Conservation (phyloP, 2,113 vertebrate species). For the Lagopus leucura region DNA sequence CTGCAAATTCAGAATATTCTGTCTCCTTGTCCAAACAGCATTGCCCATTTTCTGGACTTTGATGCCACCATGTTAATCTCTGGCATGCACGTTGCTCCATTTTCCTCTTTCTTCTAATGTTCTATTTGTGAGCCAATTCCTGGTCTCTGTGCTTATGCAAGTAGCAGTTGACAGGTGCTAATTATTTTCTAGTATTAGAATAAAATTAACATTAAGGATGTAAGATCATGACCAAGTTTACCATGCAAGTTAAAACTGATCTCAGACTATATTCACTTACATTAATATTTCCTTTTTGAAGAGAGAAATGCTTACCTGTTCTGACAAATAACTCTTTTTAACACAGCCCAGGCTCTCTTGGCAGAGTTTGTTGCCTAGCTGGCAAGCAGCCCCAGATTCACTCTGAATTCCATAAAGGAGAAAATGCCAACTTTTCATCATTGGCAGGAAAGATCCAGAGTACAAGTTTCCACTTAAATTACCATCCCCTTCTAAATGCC, state of each 20-base stretch:
- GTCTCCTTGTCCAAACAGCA: not conserved
- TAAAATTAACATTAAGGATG: not conserved
- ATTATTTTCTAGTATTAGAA: conserved; percentile 9
- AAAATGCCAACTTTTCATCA: conserved; percentile 68
- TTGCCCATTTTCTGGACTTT: not conserved
- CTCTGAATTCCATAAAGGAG: conserved; percentile 65
- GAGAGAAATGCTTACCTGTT: conserved; percentile 50
- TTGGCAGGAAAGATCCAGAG: conserved; percentile 64
- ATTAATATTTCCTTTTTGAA: conserved; percentile 29
- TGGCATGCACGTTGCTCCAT: not conserved
- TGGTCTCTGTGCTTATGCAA: not conserved
- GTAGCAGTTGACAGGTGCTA: not conserved
- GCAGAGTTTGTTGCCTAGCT: conserved; percentile 8
- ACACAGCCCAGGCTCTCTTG: conserved; percentile 44
- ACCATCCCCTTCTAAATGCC: conserved; percentile 63
- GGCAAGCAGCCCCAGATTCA: conserved; percentile 68
- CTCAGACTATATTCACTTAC: not conserved
- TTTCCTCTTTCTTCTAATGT: not conserved
- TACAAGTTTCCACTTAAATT: conserved; percentile 58
- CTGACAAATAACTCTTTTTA: conserved; percentile 45
- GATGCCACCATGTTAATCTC: not conserved
- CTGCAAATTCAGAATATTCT: not conserved
- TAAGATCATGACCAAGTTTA: not conserved
- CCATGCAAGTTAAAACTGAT: conserved; percentile 25
- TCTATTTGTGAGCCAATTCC: not conserved